A percentile compares a stretch with the other conserved stretches of the same genome.
Conservation (phyloP, 2,113 vertebrate species). For the Scophthalmus maximus region DNA sequence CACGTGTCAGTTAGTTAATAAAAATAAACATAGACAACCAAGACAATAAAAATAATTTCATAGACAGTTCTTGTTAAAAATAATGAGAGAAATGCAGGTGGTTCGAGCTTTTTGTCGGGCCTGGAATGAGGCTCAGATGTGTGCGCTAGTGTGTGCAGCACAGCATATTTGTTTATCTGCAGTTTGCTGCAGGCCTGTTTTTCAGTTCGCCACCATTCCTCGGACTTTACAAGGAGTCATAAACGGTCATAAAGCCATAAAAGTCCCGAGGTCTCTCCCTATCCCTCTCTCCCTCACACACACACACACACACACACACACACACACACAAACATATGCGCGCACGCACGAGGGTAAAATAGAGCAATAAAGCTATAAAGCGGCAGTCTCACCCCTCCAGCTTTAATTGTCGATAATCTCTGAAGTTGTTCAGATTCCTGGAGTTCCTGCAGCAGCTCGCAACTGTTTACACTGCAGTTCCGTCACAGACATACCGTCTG, state of each 20-base stretch:
- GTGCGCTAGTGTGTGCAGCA: conserved; percentile 31
- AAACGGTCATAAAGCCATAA: conserved; percentile 79
- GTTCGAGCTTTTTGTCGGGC: no score
- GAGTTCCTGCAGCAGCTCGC: conserved; percentile 49
- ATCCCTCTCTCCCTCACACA: neutral
- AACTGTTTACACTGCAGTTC: conserved; percentile 48
- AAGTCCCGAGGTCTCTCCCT: conserved; percentile 50
- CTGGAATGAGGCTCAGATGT: no score
- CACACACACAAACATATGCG: conserved; percentile 11
- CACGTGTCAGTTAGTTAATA: no score
- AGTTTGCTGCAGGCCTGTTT: conserved; percentile 70
- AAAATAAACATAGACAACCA: no score
- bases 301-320: conserved; percentile 16
- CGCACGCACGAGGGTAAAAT: conserved; percentile 14
- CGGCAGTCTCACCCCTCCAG: conserved; percentile 48
- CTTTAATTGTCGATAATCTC: conserved; percentile 68
- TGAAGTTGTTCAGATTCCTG: conserved; percentile 72
- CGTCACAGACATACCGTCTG: neutral
- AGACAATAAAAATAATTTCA: conserved; percentile 13
- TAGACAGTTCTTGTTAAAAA: conserved; percentile 9
- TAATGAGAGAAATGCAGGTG: neutral
- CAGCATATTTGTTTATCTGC: conserved; percentile 69
- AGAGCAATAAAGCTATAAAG: conserved; percentile 69
- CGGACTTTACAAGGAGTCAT: conserved; percentile 77
- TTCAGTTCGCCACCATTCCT: conserved; percentile 72